A percentile compares a stretch with the other conserved stretches of the same genome.
phyloP scores from a whole-genome alignment of 1,140 invertebrate species.

The Telenomus remus region DNA sequence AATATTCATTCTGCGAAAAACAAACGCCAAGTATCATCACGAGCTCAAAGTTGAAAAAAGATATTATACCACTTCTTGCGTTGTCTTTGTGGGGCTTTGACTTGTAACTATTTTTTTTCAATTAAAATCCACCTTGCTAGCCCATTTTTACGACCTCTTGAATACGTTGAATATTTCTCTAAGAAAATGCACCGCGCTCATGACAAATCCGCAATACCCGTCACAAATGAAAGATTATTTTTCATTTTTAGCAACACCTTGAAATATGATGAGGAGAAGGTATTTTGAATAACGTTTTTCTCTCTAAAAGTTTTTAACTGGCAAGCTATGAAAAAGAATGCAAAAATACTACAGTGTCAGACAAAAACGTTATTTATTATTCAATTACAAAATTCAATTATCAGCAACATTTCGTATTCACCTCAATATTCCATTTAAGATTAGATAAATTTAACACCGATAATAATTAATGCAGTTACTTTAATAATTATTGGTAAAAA shows the following conservation, averaged over 20 bases:
- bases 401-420: too few species aligned
- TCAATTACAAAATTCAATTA: too few species aligned
- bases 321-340: too few species aligned
- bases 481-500: too few species aligned
- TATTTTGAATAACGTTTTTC: not conserved
- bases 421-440: too few species aligned
- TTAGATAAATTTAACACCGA: too few species aligned
- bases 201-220: not conserved
- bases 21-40: not conserved
- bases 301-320: too few species aligned
- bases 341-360: too few species aligned
- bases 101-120: not conserved
- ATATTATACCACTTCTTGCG: not conserved
- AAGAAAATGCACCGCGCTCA: not conserved
- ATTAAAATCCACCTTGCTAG: not conserved
- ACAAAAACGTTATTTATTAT: too few species aligned
- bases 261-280: not conserved
- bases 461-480: too few species aligned
- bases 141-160: not conserved
- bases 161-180: not conserved
- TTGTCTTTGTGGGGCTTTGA: not conserved
- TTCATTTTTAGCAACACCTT: conserved; percentile 1
- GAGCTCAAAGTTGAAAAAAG: not conserved
- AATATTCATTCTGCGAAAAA: not conserved
- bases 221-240: not conserved